phyloP scores from a whole-genome alignment of 2,888 invertebrate species.

The Agrilus mali region DNA sequence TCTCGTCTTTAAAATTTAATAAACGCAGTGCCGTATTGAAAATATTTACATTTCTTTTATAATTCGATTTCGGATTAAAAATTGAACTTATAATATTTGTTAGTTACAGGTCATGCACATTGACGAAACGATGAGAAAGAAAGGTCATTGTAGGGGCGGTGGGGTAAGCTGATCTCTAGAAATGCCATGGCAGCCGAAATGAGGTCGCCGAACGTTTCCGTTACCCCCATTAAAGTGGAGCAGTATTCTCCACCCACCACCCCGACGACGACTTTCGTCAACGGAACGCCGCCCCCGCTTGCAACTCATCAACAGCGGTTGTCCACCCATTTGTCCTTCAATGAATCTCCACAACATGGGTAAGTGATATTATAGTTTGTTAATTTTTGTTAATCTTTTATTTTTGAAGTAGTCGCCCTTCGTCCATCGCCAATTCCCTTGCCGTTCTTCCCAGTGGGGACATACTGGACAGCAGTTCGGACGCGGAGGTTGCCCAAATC shows the following conservation, averaged over 20 bases:
- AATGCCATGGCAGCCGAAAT: constrained; percentile 32
- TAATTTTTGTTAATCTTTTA: too few species aligned
- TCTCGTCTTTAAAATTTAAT: too few species aligned
- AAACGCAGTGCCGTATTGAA: too few species aligned
- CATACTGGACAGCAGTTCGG: constrained; percentile 52
- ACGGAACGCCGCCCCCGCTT: constrained; percentile 7
- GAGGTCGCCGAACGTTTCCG: constrained; percentile 53
- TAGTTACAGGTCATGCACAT: constrained; percentile 12
- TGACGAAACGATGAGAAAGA: constrained; percentile 11
- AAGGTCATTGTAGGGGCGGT: constrained; percentile 13
- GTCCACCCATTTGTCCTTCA: too few species aligned
- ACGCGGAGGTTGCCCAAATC: constrained; percentile 70
- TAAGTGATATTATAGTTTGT: too few species aligned
- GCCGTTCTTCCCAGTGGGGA: constrained; percentile 17
- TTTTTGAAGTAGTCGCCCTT: constrained; percentile 16
- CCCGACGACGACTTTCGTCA: constrained; percentile 7
- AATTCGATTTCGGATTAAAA: too few species aligned
- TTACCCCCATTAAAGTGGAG: constrained; percentile 65
- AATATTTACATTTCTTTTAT: too few species aligned
- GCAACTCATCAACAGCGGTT: constrained; percentile 1
- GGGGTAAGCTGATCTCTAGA: constrained; percentile 30
- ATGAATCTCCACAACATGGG: too few species aligned
- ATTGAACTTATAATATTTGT: constrained; percentile 3
- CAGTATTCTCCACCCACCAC: constrained; percentile 15
- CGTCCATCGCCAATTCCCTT: constrained; percentile 17